Evolutionary conservation across 2,888 invertebrate genomes (phyloP).

Genomic region (Cheilosia variabilis): DNA sequence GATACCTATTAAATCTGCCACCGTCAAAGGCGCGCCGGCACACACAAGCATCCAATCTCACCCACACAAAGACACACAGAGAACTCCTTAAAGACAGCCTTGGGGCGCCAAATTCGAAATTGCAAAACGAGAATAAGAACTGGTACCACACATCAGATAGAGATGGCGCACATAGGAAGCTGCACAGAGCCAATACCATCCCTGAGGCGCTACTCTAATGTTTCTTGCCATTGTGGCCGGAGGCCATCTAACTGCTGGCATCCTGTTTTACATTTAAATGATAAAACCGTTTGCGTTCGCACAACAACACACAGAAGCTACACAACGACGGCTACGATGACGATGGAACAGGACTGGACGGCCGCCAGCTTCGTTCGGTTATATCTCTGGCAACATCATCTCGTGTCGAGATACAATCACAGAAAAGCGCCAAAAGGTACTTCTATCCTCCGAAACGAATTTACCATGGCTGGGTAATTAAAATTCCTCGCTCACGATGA

Average conservation of each 20-base stretch:
- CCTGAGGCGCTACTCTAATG: slow-evolving; percentile 65
- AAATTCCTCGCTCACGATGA: slow-evolving; percentile 71
- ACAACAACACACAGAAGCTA: slow-evolving; percentile 67
- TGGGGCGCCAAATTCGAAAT: slow-evolving; percentile 63
- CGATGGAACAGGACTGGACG: slow-evolving; percentile 27
- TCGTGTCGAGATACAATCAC: slow-evolving; percentile 75
- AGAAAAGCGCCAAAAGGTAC: slow-evolving; percentile 74
- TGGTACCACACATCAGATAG: slow-evolving; percentile 56
- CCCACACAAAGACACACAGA: slow-evolving; percentile 6
- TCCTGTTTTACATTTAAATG: slow-evolving; percentile 75
- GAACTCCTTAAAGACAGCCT: slow-evolving; percentile 69
- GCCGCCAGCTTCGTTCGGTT: slow-evolving; percentile 33
- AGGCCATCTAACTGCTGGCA: slow-evolving; percentile 68
- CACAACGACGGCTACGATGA: neutral
- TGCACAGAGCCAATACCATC: slow-evolving; percentile 53
- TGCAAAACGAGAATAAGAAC: slow-evolving; percentile 70
- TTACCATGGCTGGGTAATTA: slow-evolving; percentile 72
- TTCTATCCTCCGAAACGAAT: slow-evolving; percentile 60
- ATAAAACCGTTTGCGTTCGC: slow-evolving; percentile 71
- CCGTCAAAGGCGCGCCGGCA: slow-evolving; percentile 36
- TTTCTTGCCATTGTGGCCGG: slow-evolving; percentile 61
- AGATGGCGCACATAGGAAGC: slow-evolving; percentile 34
- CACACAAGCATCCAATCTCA: neutral
- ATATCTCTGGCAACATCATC: slow-evolving; percentile 69
- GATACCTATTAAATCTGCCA: slow-evolving; percentile 14